A percentile compares a stretch with the other conserved stretches of the same genome.
These are phyloP conservation scores for Cepphus grylle DNA, from an alignment of 2,113 vertebrate species.

Conservation along the genomic window DNA sequence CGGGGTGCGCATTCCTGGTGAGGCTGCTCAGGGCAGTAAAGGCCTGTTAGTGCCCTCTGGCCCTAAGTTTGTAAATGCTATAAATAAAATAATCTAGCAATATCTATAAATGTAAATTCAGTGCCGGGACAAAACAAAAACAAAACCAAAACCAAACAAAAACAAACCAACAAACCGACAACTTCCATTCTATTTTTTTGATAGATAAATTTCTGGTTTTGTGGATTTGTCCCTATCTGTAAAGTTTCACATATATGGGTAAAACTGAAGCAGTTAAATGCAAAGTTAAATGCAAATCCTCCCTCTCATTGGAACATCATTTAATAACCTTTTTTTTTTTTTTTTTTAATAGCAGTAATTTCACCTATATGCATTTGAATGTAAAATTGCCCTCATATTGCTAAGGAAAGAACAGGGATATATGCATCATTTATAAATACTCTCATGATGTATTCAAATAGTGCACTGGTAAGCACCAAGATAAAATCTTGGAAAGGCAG, in stretches of 20 bases:
- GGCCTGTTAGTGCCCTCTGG: not conserved
- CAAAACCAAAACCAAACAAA: too few species aligned
- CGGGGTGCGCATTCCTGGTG: too few species aligned
- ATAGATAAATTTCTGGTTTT: not conserved
- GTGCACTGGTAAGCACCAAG: not conserved
- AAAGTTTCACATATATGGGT: not conserved
- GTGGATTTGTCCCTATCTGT: not conserved
- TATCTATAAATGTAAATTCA: not conserved
- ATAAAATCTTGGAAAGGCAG: not conserved
- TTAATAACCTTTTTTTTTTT: not conserved
- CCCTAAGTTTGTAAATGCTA: not conserved
- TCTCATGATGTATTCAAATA: not conserved
- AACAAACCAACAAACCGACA: too few species aligned
- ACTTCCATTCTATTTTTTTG: not conserved
- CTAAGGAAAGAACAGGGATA: not conserved
- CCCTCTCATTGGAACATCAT: not conserved
- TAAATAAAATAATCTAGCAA: not conserved
- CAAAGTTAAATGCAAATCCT: not conserved
- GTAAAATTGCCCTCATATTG: not conserved
- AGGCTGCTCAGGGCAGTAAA: not conserved
- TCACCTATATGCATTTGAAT: not conserved
- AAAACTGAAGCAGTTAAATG: not conserved
- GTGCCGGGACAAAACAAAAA: not conserved
- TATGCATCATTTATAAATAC: slow-evolving; percentile 17
- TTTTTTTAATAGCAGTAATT: not conserved